Evolutionary conservation across 2,888 invertebrate species (phyloP).

Genomic region (Brassicogethes aeneus): DNA sequence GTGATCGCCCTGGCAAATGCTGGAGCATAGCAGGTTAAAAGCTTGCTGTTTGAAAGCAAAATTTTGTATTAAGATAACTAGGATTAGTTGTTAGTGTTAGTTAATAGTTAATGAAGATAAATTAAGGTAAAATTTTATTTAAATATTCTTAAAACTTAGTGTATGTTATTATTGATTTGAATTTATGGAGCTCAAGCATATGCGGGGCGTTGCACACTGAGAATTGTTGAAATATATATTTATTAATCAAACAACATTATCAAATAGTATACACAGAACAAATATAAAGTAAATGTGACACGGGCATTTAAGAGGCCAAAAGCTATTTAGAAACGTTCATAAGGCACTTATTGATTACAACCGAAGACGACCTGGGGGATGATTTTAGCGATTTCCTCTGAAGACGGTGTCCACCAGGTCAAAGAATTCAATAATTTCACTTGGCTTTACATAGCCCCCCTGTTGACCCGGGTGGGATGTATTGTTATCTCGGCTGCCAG

Average conservation of each 20-base stretch:
- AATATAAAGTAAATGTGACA: background rate
- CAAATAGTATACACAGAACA: constrained; percentile 6
- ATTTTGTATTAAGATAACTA: no score
- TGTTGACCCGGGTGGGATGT: no score
- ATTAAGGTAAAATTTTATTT: no score
- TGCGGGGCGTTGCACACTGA: constrained; percentile 28
- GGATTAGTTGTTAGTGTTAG: no score
- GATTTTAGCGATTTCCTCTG: background rate
- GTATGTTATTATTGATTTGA: constrained; percentile 17
- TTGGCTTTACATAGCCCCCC: no score
- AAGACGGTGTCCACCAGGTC: background rate
- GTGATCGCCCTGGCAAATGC: constrained; percentile 56
- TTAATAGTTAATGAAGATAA: no score
- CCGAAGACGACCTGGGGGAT: no score
- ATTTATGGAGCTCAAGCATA: constrained; percentile 32
- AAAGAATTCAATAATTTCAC: background rate
- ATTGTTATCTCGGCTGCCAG: no score
- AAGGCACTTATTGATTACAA: no score
- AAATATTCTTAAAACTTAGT: no score
- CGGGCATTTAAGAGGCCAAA: background rate
- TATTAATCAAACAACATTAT: constrained; percentile 21
- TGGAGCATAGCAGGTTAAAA: constrained; percentile 43
- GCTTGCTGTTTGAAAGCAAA: no score
- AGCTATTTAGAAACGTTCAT: background rate
- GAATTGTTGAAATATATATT: constrained; percentile 21